phyloP scores from a whole-genome alignment of 2,888 invertebrate genomes.

The Lagria hirta region DNA sequence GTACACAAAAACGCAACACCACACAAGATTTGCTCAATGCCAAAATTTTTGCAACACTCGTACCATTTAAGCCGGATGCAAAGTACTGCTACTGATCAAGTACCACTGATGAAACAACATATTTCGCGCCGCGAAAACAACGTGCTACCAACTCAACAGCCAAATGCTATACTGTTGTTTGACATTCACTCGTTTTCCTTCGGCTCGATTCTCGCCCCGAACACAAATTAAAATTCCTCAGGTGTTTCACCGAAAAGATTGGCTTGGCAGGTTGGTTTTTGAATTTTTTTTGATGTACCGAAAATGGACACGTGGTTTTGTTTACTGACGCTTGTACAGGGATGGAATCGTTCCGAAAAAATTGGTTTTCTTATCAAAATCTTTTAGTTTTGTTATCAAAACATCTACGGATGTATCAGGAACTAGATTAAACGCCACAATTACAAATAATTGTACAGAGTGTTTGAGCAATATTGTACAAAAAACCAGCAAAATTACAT shows the following conservation, averaged over 20 bases:
- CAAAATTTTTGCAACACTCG: too few relatives aligned
- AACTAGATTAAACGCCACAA: too few relatives aligned
- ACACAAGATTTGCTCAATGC: too few relatives aligned
- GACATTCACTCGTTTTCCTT: constrained; percentile 27
- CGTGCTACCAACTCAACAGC: constrained; percentile 8
- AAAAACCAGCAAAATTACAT: too few relatives aligned
- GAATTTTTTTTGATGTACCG: constrained; percentile 2
- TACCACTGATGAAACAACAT: constrained; percentile 16
- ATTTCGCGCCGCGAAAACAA: constrained; percentile 19
- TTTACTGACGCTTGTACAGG: too few relatives aligned
- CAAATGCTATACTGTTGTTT: constrained; percentile 23
- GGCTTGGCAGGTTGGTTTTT: not conserved
- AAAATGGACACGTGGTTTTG: constrained; percentile 9
- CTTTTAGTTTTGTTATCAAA: too few relatives aligned
- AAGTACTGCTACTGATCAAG: constrained; percentile 8
- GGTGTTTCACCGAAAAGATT: constrained; percentile 3
- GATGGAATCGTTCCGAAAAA: too few relatives aligned
- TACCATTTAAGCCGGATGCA: constrained; percentile 21
- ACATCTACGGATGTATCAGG: too few relatives aligned
- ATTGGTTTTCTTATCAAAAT: too few relatives aligned
- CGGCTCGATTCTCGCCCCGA: constrained; percentile 13
- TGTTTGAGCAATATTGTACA: too few relatives aligned
- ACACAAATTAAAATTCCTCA: constrained; percentile 22
- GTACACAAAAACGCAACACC: too few relatives aligned
- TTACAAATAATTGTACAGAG: too few relatives aligned